These are phyloP conservation scores for Setophaga petechia DNA, from an alignment of 2,113 vertebrate genomes.

Conservation along the genomic window DNA sequence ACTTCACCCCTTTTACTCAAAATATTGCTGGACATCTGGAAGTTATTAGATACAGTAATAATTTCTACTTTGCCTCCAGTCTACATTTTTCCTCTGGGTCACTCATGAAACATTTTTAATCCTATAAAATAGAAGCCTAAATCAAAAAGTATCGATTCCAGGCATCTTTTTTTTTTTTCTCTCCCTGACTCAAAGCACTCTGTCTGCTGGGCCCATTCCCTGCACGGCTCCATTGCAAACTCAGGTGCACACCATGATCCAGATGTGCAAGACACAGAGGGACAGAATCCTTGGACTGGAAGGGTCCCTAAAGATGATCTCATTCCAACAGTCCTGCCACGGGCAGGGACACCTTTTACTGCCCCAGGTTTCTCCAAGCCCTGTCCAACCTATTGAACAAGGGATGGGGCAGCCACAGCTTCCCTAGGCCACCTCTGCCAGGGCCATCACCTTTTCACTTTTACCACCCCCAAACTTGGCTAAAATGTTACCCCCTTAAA, in stretches of 20 bases:
- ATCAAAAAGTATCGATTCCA: conserved; percentile 58
- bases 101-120: conserved; percentile 52
- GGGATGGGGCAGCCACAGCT: neutral
- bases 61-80: conserved; percentile 18
- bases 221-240: rapidly evolving
- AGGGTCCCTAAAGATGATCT: neutral
- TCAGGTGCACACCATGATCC: neutral
- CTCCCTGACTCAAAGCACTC: conserved; percentile 8
- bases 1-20: neutral
- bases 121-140: conserved; percentile 56
- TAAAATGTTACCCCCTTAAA: neutral
- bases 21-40: neutral
- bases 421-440: neutral
- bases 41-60: conserved; percentile 20
- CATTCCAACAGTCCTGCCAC: neutral
- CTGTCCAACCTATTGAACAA: neutral
- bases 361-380: neutral
- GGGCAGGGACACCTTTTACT: neutral
- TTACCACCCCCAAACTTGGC: neutral
- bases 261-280: neutral
- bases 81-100: conserved; percentile 28
- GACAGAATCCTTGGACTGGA: neutral
- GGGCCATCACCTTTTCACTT: neutral
- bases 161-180: neutral
- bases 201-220: neutral